Conservation (phyloP, 2,113 vertebrate genomes). For the Stegastes partitus region DNA sequence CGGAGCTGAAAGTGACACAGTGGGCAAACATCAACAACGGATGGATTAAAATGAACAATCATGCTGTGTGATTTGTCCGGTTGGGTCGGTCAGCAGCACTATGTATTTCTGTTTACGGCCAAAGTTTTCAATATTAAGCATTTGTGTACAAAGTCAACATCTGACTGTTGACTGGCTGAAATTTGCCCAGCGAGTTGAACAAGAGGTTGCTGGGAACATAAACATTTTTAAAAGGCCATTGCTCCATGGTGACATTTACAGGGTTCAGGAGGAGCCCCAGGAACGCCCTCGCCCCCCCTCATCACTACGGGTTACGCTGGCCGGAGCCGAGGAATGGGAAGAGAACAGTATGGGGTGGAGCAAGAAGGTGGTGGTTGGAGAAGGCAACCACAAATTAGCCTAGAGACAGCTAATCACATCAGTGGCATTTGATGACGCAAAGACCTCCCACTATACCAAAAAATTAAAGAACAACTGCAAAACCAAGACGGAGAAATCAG, state of each 20-base stretch:
- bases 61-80: constrained; percentile 21
- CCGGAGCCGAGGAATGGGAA: constrained; percentile 79
- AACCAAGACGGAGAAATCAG: constrained; percentile 10
- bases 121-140: constrained; percentile 12
- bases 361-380: constrained; percentile 57
- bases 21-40: background rate
- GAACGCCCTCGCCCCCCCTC: constrained; percentile 51
- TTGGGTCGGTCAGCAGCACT: constrained; percentile 16
- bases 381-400: constrained; percentile 69
- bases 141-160: constrained; percentile 60
- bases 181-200: constrained; percentile 57
- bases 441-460: constrained; percentile 57
- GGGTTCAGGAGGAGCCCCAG: constrained; percentile 60
- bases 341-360: constrained; percentile 72
- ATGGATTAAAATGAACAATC: constrained; percentile 5
- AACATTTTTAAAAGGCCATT: constrained; percentile 81
- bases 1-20: constrained; percentile 74
- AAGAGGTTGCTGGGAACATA: constrained; percentile 72
- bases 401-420: constrained; percentile 73
- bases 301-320: constrained; percentile 84
- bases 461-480: constrained; percentile 21
- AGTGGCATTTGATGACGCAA: constrained; percentile 76
- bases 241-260: constrained; percentile 83
- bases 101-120: constrained; percentile 25
- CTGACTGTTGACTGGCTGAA: constrained; percentile 68